phyloP scores from a whole-genome alignment of 1,140 invertebrate species.

The Sarcophaga peregrina region DNA sequence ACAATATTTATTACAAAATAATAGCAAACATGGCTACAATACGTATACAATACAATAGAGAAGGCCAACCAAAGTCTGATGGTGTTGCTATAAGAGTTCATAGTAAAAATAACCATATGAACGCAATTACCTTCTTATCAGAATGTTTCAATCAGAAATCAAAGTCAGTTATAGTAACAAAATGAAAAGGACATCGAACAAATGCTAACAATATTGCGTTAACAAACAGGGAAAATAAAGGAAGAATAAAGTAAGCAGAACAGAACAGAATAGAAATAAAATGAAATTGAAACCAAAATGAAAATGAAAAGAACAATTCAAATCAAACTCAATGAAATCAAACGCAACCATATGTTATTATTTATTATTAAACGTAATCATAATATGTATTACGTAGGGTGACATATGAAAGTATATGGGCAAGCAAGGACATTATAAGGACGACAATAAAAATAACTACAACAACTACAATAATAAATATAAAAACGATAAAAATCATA shows the following conservation, averaged over 20 bases:
- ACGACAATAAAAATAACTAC: not conserved
- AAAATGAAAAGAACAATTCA: too few relatives aligned
- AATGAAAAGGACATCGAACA: not conserved
- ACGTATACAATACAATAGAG: too few relatives aligned
- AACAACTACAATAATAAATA: not conserved
- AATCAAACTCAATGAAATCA: too few relatives aligned
- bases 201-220: not conserved
- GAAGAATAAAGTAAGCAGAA: too few relatives aligned
- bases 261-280: too few relatives aligned
- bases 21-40: constrained; percentile 3
- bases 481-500: not conserved
- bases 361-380: too few relatives aligned
- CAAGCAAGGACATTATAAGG: constrained; percentile 10
- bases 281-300: too few relatives aligned
- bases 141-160: constrained; percentile 12
- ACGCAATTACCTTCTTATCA: constrained; percentile 19
- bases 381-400: not conserved
- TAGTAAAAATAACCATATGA: not conserved
- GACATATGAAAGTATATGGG: not conserved
- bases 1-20: constrained; percentile 13
- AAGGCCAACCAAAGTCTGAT: not conserved
- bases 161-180: not conserved
- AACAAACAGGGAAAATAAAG: too few relatives aligned
- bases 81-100: not conserved
- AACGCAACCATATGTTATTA: not conserved